Conservation (phyloP, 2,888 invertebrate species). For the Standfussiana lucernea region DNA sequence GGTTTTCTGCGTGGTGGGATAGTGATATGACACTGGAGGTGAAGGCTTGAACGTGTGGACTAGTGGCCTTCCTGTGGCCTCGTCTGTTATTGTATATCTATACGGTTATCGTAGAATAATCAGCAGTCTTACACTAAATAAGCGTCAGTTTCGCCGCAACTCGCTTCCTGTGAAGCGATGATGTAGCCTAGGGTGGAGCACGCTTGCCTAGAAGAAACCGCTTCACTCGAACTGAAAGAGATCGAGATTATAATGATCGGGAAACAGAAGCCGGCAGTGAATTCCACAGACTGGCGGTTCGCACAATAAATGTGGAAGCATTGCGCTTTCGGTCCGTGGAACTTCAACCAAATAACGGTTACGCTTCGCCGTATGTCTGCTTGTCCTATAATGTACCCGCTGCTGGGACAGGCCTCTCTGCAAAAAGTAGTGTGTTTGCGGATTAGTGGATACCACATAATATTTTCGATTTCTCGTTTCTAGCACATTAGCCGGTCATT, state of each 20-base stretch:
- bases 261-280: background rate
- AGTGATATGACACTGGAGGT: slow-evolving; percentile 50
- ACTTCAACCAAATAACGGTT: background rate
- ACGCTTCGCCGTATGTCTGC: background rate
- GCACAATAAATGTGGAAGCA: background rate
- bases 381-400: background rate
- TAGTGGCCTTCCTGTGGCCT: slow-evolving; percentile 21
- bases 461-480: background rate
- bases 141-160: background rate
- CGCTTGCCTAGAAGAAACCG: background rate
- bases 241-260: background rate
- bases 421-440: background rate
- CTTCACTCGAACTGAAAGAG: background rate
- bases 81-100: background rate
- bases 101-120: background rate
- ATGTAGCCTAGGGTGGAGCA: background rate
- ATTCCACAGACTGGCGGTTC: background rate
- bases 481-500: background rate
- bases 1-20: slow-evolving; percentile 31
- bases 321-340: background rate
- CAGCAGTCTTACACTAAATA: background rate
- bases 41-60: slow-evolving; percentile 20
- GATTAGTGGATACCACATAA: background rate
- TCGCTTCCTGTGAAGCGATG: background rate
- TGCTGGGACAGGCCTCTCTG: background rate